Conservation (phyloP, 2,113 vertebrate genomes). For the Suricata suricatta region DNA sequence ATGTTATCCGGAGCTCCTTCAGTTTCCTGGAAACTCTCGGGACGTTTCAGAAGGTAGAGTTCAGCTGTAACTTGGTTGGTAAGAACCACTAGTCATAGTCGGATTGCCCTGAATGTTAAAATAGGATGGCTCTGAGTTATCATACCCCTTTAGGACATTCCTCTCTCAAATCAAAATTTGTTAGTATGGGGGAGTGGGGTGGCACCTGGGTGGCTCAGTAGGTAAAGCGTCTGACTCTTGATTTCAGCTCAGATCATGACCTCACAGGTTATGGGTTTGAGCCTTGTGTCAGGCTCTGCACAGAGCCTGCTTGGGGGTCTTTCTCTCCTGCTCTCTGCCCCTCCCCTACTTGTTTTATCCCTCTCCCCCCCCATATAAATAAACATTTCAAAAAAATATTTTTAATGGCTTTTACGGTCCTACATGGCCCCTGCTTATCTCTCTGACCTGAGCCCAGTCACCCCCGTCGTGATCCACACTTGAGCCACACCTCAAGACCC, state of each 20-base stretch:
- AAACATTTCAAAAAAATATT: too few species aligned
- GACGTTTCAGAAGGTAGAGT: background rate
- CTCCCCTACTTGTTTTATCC: too few species aligned
- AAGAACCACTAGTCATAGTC: background rate
- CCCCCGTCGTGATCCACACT: background rate
- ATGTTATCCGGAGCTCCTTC: background rate
- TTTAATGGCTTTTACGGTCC: background rate
- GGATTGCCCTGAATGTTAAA: background rate
- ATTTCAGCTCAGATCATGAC: too few species aligned
- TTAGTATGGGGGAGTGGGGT: too few species aligned
- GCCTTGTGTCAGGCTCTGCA: too few species aligned
- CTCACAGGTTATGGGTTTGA: too few species aligned
- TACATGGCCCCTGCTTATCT: background rate
- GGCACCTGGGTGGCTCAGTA: too few species aligned
- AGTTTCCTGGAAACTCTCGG: background rate
- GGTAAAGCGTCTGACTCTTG: too few species aligned
- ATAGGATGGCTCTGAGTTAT: background rate
- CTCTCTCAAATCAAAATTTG: background rate
- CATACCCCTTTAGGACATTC: too few species aligned
- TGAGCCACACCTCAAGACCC: background rate
- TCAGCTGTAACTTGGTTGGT: background rate
- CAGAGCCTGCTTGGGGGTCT: too few species aligned
- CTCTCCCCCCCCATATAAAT: too few species aligned
- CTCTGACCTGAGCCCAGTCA: background rate
- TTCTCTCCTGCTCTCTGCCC: too few species aligned